These are phyloP conservation scores for Bucorvus abyssinicus DNA, from an alignment of 2,797 vertebrate genomes.

Conservation along the genomic window DNA sequence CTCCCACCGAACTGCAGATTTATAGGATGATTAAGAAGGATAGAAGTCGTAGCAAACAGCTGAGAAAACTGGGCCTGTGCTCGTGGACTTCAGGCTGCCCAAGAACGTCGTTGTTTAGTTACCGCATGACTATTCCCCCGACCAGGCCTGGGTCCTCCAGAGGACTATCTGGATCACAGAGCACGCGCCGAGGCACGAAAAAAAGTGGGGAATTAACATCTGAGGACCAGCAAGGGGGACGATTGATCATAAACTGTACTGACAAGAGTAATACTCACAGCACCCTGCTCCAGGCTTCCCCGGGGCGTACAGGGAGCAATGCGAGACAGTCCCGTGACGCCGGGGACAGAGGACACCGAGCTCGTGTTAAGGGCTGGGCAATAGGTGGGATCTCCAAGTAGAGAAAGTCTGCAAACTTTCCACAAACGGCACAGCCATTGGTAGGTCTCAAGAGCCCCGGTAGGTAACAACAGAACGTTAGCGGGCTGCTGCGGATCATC, in stretches of 20 bases:
- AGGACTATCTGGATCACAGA: not conserved
- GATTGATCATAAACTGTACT: not conserved
- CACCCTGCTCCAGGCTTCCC: not conserved
- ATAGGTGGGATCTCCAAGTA: accelerated
- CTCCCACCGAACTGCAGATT: not conserved
- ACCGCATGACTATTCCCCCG: not conserved
- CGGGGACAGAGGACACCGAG: not conserved
- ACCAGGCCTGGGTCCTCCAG: accelerated
- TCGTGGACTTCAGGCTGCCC: not conserved
- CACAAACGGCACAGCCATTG: not conserved
- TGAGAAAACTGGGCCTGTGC: not conserved
- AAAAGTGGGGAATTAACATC: not conserved
- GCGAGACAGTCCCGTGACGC: not conserved
- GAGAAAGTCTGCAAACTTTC: not conserved
- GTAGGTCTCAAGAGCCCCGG: not conserved
- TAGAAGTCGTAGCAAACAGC: not conserved
- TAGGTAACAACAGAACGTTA: not conserved
- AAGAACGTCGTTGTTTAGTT: accelerated
- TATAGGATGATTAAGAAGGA: not conserved
- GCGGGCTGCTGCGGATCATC: not conserved
- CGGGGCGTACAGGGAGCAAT: not conserved
- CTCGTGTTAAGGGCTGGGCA: not conserved
- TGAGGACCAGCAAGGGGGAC: not conserved
- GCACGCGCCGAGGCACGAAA: not conserved
- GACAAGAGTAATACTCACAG: not conserved